Percentiles rank a stretch among this genome's conserved stretches.
These are phyloP conservation scores for Eurosta solidaginis DNA, from an alignment of 1,140 invertebrate species.

Conservation along the genomic window DNA sequence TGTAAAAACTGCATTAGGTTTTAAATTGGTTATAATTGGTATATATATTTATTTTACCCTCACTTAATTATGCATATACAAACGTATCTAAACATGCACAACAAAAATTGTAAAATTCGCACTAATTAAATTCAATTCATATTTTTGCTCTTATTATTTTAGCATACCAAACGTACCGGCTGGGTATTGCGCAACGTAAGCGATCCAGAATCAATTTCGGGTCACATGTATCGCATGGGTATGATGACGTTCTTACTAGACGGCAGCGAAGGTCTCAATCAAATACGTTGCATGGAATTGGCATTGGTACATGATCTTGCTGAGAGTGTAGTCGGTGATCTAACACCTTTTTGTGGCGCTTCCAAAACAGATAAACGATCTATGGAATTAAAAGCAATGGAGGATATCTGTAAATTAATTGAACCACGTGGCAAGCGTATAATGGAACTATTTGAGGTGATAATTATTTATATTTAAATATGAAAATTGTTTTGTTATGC, in stretches of 20 bases:
- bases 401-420: conserved; percentile 73
- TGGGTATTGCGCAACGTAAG: conserved; percentile 82
- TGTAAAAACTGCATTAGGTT: too few species aligned
- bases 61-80: neutral
- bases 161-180: conserved; percentile 88
- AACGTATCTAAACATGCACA: neutral
- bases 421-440: conserved; percentile 73
- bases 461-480: neutral
- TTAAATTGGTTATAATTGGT: too few species aligned
- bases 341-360: conserved; percentile 92
- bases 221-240: conserved; percentile 98
- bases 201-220: conserved; percentile 88
- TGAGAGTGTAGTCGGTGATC: conserved; percentile 94
- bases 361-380: conserved; percentile 82
- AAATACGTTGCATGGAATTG: conserved; percentile 68
- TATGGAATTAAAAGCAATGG: conserved; percentile 86
- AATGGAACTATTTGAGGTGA: conserved; percentile 76
- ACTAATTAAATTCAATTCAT: neutral
- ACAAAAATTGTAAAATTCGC: neutral
- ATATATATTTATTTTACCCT: neutral
- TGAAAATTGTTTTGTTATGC: neutral
- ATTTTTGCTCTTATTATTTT: neutral
- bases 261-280: conserved; percentile 67
- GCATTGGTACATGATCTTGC: conserved; percentile 94
- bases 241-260: conserved; percentile 86